Conservation (phyloP, 2,113 vertebrate genomes). For the Hystrix brachyura region DNA sequence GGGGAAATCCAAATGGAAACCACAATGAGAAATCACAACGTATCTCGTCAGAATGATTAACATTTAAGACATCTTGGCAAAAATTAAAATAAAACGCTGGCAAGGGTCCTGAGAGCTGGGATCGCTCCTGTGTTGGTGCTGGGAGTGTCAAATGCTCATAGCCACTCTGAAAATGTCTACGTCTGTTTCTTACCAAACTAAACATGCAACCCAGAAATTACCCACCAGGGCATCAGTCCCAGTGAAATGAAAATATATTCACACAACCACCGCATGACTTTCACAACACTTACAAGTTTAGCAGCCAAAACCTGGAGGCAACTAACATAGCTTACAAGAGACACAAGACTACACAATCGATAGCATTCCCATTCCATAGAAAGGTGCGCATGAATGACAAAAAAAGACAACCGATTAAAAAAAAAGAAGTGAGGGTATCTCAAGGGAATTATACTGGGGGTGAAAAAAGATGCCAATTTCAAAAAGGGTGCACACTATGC, state of each 20-base stretch:
- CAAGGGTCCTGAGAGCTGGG: background rate
- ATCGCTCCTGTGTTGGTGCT: fast-evolving
- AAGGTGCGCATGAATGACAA: background rate
- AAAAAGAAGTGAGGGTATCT: background rate
- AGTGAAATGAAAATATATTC: background rate
- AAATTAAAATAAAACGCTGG: background rate
- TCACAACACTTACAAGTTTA: no score
- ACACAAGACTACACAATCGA: background rate
- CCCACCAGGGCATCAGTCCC: no score
- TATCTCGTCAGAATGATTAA: no score
- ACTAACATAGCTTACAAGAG: background rate
- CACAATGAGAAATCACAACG: background rate
- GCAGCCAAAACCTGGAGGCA: background rate
- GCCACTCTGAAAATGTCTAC: background rate
- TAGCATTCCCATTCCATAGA: no score
- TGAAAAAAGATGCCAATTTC: background rate
- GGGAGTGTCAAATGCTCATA: no score
- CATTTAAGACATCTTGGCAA: background rate
- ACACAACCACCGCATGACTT: background rate
- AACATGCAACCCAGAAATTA: background rate
- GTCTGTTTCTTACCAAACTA: background rate
- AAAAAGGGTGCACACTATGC: background rate
- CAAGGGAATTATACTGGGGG: background rate
- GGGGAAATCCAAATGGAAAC: background rate
- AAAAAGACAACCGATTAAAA: background rate